phyloP scores from a whole-genome alignment of 2,888 invertebrate genomes.

The Hemithea aestivaria region DNA sequence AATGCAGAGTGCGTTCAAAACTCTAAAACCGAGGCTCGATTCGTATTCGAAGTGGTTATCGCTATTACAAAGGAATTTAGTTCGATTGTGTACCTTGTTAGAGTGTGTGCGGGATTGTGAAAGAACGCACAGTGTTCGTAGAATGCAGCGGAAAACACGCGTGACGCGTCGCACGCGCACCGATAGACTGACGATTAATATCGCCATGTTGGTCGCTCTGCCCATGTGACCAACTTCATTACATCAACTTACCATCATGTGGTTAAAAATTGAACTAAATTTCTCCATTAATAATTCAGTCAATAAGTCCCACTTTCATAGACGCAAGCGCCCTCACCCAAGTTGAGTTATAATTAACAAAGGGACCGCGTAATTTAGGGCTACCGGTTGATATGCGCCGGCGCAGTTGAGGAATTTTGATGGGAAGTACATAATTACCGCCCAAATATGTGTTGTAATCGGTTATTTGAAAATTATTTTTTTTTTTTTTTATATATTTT shows the following conservation, averaged over 20 bases:
- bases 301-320: too few species aligned
- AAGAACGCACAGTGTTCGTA: slow-evolving; percentile 56
- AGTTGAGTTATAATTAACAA: too few species aligned
- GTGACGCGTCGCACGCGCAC: slow-evolving; percentile 59
- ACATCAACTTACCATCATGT: slow-evolving; percentile 38
- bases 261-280: too few species aligned
- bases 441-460: too few species aligned
- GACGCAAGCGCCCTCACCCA: too few species aligned
- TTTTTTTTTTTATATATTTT: too few species aligned
- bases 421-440: slow-evolving; percentile 1
- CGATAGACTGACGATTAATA: slow-evolving; percentile 48
- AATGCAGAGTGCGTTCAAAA: slow-evolving; percentile 34
- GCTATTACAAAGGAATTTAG: slow-evolving; percentile 22
- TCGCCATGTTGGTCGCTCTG: slow-evolving; percentile 62
- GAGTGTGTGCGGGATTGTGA: slow-evolving; percentile 14
- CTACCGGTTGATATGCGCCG: slow-evolving; percentile 20
- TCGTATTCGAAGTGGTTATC: slow-evolving; percentile 7
- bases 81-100: slow-evolving; percentile 24
- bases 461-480: too few species aligned
- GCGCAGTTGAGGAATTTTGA: slow-evolving; percentile 14
- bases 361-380: slow-evolving; percentile 13
- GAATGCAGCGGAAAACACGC: slow-evolving; percentile 43
- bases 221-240: slow-evolving; percentile 69
- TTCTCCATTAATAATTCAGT: too few species aligned
- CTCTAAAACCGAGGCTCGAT: slow-evolving; percentile 26